Conservation (phyloP, 2,888 invertebrate genomes). For the Hypercompe scribonia region DNA sequence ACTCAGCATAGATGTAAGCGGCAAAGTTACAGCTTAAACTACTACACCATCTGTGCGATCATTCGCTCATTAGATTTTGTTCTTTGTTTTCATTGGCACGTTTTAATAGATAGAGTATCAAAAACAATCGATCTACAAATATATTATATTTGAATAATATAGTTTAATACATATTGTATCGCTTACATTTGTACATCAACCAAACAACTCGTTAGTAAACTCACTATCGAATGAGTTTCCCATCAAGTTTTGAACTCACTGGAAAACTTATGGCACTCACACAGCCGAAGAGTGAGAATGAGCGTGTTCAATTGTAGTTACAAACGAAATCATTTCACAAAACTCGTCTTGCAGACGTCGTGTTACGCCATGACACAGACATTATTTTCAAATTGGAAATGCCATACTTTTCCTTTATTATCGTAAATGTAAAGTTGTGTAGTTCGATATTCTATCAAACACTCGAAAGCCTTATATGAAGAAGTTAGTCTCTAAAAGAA, state of each 20-base stretch:
- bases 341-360: constrained; percentile 82
- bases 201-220: constrained; percentile 9
- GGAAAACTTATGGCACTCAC: constrained; percentile 31
- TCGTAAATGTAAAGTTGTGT: not conserved
- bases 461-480: not conserved
- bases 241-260: constrained; percentile 2
- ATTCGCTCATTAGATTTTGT: not conserved
- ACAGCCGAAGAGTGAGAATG: constrained; percentile 41
- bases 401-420: constrained; percentile 42
- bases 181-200: not conserved
- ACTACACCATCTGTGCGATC: not conserved
- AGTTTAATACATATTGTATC: too few species aligned
- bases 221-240: constrained; percentile 6
- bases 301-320: constrained; percentile 71
- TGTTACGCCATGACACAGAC: constrained; percentile 68
- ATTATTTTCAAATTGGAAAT: constrained; percentile 58
- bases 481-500: too few species aligned
- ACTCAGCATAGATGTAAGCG: too few species aligned
- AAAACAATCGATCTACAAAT: not conserved
- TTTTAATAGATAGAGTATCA: not conserved
- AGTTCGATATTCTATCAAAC: not conserved
- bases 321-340: constrained; percentile 84
- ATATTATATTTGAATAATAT: not conserved
- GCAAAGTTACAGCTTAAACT: too few species aligned
- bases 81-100: not conserved